Base-by-base conservation (phyloP, 2,888 invertebrate species). In the Podabrus alpinus region DNA sequence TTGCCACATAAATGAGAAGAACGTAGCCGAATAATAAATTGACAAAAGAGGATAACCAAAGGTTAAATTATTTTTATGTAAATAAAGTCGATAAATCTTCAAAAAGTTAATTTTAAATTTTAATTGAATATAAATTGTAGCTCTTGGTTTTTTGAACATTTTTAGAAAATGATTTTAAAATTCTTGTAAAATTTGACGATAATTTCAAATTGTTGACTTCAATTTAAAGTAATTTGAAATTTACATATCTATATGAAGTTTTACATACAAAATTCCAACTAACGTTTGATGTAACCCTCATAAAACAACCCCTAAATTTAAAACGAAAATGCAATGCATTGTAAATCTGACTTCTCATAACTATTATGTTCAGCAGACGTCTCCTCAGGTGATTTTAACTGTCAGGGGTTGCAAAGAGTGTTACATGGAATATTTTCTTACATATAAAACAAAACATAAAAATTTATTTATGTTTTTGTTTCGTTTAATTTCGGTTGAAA, bases 321-420 rank as follows among this genome's bases (percentile, higher is more conserved):
- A 76, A 76, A 76, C 61, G 70, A 74, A 77, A 77, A 77, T 72
- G 72, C 70, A 77, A 77, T 74, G 68, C 70, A 74, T 75, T 72
- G 70, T 72, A 74, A 64, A 68, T 59, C 70, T 72, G 75, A 75
- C 74, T 72, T 78, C 72, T 75, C 78, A 78, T 78, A 78, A 78
- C 78, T 78, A 76, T 73, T 76, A 78, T 72, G 70, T 73, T 74
- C 76, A 78, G 74, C 74, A 76, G 68, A 73, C 73, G 76, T 78
- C 76, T 76, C 67, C 75, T 77, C 66, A 72, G 75, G 75, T 76
- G 77, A 76, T 75, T 71, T 70, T 62, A 67, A 69, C 61, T 73
- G 66, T 67, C 72, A 73, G 73, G 75, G 75, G 70, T 64, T 70
- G 68, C 66, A 21, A 62, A 17, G 21, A 62, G 62, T 74, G 68